A percentile compares a stretch with the other conserved stretches of the same genome.
Conservation (phyloP, 2,888 invertebrate species). For the Beris morrisii region DNA sequence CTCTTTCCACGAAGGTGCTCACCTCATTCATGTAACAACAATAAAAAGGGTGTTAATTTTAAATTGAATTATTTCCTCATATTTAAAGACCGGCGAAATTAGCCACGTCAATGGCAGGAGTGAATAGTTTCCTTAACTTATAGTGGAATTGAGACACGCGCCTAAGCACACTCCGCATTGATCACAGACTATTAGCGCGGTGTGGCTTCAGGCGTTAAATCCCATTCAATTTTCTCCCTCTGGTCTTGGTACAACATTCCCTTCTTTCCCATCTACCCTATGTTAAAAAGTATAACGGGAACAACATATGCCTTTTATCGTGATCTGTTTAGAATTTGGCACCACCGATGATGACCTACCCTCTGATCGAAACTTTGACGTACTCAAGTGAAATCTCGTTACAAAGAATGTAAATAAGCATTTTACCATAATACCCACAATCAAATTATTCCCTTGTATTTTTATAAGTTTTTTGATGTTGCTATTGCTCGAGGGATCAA, state of each 20-base stretch:
- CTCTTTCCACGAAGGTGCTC: too few relatives aligned
- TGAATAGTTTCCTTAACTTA: conserved; percentile 26
- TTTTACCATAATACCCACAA: conserved; percentile 34
- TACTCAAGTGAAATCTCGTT: conserved; percentile 56
- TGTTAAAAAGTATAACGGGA: not conserved
- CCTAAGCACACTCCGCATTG: conserved; percentile 29
- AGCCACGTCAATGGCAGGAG: conserved; percentile 50
- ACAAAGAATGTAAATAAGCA: conserved; percentile 52
- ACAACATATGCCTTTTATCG: conserved; percentile 14
- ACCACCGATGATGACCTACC: not conserved
- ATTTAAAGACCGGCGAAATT: conserved; percentile 45
- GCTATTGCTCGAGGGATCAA: conserved; percentile 1
- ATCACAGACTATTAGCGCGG: conserved; percentile 32
- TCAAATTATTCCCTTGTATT: conserved; percentile 25
- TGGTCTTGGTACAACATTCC: not conserved
- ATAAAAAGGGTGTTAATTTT: too few relatives aligned
- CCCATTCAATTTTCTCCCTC: conserved; percentile 8
- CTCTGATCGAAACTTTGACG: conserved; percentile 44
- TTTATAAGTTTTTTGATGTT: conserved; percentile 12
- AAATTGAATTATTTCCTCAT: too few relatives aligned
- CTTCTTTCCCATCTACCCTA: conserved; percentile 3
- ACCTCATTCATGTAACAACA: too few relatives aligned
- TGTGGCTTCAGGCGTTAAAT: conserved; percentile 35
- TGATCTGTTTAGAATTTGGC: conserved; percentile 30
- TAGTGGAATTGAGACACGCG: conserved; percentile 28